Base-by-base conservation (phyloP, 2,888 invertebrate genomes). In the Netelia inedita region DNA sequence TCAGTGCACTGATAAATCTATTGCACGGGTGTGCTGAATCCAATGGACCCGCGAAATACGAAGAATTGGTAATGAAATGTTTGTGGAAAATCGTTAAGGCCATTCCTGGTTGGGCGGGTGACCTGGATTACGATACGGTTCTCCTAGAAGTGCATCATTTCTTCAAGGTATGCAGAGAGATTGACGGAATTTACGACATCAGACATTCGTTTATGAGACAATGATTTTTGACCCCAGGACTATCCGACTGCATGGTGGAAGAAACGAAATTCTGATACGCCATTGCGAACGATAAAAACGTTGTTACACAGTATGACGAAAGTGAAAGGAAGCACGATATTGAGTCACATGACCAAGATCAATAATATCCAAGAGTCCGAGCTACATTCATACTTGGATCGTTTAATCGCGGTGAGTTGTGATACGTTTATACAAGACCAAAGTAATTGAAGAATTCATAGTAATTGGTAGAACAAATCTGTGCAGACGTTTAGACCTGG, bases 41-140 rank as follows among this genome's bases (percentile, higher is more conserved):
- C 0, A 94, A 95, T 0, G 95, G 95, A 79, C 95, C 96, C 0
- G 95, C 96, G 0, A 96, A 98, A 88, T 97, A 97, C 91, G 96
- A 97, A 68, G 98, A 98, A 91, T 94, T 98, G 63, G 96, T 97
- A 0, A 97, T 98, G 96, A 98, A 98, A 94, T 99, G 99, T 93
- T 96, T 98, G 92, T 99, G 99, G 99, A 97, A 98, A 92, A 97
- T 98, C 82, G 96, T 98, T 16, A 98, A 98, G 94, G 96, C 97
- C 94, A 96, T 99, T 91, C 96, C 97, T 0, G 96, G 96, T 71
- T 98, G 98, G 96, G 95, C 96, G 50, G 95, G 95, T 9, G 96
- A 96, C 91, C 95, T 97, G 41, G 96, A 97, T 93, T 97, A 97
- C 88, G 97, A 97, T 91, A 95, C 95, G 1, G 96, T 98, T 79